A percentile compares a stretch with the other conserved stretches of the same genome.
phyloP scores from a whole-genome alignment of 2,888 invertebrate species.

The Panopea generosa region DNA sequence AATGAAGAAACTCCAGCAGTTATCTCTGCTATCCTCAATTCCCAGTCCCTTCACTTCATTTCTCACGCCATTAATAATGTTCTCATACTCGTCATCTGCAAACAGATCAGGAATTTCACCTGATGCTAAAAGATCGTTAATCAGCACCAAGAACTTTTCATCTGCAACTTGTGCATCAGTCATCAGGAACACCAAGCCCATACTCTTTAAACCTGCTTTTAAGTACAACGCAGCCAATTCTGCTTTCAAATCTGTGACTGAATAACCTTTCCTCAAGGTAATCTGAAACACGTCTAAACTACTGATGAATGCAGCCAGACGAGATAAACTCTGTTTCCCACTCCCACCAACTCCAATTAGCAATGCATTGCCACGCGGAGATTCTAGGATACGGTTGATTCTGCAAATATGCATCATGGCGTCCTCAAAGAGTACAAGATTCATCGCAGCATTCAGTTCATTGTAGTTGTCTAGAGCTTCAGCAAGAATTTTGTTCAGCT shows the following conservation, averaged over 20 bases:
- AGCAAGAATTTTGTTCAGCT: conserved; percentile 92
- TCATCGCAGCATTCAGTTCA: conserved; percentile 98
- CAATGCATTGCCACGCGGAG: conserved; percentile 96
- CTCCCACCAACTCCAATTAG: conserved; percentile 98
- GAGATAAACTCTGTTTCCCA: conserved; percentile 96
- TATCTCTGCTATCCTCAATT: conserved; percentile 95
- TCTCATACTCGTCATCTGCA: conserved; percentile 97
- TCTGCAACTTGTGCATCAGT: conserved; percentile 98
- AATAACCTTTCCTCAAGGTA: conserved; percentile 94
- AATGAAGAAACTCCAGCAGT: conserved; percentile 99
- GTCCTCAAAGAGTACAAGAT: conserved; percentile 97
- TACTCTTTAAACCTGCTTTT: conserved; percentile 96
- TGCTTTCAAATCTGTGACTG: conserved; percentile 92
- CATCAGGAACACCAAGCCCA: conserved; percentile 97
- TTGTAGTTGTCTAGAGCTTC: conserved; percentile 97
- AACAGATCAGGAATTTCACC: conserved; percentile 98
- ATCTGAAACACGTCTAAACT: conserved; percentile 97
- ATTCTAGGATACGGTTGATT: conserved; percentile 96
- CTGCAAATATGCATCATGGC: conserved; percentile 97
- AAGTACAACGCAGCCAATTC: conserved; percentile 94
- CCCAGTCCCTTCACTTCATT: conserved; percentile 90
- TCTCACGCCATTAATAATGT: conserved; percentile 91
- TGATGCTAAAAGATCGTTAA: conserved; percentile 97
- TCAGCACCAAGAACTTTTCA: conserved; percentile 96
- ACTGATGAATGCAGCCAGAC: conserved; percentile 97